Conservation (phyloP, 2,888 invertebrate genomes). For the Caenorhabditis sinica region DNA sequence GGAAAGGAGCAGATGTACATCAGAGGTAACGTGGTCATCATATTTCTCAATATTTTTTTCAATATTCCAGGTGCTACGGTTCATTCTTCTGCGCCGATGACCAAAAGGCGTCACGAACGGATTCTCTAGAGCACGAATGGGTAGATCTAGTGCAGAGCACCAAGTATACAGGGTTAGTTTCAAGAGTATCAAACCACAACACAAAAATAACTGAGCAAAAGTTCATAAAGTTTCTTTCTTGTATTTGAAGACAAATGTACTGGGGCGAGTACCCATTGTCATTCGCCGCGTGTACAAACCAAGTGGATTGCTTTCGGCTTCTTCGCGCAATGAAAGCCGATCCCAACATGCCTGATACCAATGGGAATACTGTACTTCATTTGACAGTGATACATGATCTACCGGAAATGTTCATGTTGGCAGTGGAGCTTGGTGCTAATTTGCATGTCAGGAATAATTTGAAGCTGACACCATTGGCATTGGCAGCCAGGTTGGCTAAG, state of each 20-base stretch:
- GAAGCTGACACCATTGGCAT: conserved; percentile 93
- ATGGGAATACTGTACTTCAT: conserved; percentile 97
- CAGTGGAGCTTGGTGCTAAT: conserved; percentile 93
- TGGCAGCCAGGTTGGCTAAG: conserved; percentile 85
- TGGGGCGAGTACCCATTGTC: conserved; percentile 98
- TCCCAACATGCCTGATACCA: conserved; percentile 95
- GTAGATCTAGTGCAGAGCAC: conserved; percentile 91
- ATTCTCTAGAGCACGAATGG: conserved; percentile 93
- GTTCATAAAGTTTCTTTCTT: conserved; percentile 22
- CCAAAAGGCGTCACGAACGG: conserved; percentile 89
- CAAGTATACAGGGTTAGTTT: conserved; percentile 89
- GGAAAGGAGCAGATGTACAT: conserved; percentile 93
- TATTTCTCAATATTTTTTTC: not conserved
- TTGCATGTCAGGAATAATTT: conserved; percentile 91
- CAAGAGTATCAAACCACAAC: not conserved
- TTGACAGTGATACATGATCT: conserved; percentile 97
- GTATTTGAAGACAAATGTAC: conserved; percentile 91
- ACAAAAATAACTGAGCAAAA: conserved; percentile 3
- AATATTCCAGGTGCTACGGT: conserved; percentile 87
- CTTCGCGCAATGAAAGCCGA: conserved; percentile 95
- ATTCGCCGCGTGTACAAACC: conserved; percentile 96
- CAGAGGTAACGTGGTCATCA: conserved; percentile 85
- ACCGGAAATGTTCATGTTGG: conserved; percentile 93
- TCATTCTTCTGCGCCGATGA: conserved; percentile 98
- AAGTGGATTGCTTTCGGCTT: conserved; percentile 96